Evolutionary conservation across 1,140 invertebrate genomes (phyloP).

Genomic region (Plodia interpunctella): DNA sequence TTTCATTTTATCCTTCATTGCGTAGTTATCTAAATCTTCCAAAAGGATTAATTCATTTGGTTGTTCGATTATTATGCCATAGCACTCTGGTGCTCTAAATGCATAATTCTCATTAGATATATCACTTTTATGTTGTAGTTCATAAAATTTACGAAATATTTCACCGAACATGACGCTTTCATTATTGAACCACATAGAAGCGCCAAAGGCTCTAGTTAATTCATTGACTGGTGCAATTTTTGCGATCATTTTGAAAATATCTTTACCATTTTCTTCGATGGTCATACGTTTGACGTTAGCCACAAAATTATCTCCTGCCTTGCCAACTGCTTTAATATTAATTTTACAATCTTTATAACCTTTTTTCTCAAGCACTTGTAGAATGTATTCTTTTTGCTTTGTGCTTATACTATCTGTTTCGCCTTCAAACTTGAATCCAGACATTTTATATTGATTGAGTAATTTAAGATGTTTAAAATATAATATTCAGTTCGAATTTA

Average conservation of each 20-base stretch:
- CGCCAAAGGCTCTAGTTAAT: not conserved
- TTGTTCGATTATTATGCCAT: constrained; percentile 42
- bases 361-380: not conserved
- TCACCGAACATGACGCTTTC: constrained; percentile 53
- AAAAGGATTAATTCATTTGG: constrained; percentile 73
- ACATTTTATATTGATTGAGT: too few species aligned
- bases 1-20: constrained; percentile 63
- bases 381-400: constrained; percentile 2
- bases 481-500: too few species aligned
- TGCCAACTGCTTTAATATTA: constrained; percentile 21
- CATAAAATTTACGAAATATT: constrained; percentile 46
- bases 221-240: constrained; percentile 19
- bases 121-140: constrained; percentile 44
- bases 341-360: constrained; percentile 3
- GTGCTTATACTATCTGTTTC: not conserved
- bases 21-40: constrained; percentile 76
- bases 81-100: constrained; percentile 60
- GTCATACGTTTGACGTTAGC: constrained; percentile 27
- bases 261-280: constrained; percentile 16
- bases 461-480: too few species aligned
- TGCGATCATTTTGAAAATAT: constrained; percentile 22
- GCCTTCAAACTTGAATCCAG: constrained; percentile 5
- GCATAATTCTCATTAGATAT: constrained; percentile 25
- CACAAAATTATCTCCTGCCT: constrained; percentile 37
- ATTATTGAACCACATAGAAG: constrained; percentile 22